Evolutionary conservation across 1,140 invertebrate species (phyloP).

Genomic region (Drosophila suzukii): DNA sequence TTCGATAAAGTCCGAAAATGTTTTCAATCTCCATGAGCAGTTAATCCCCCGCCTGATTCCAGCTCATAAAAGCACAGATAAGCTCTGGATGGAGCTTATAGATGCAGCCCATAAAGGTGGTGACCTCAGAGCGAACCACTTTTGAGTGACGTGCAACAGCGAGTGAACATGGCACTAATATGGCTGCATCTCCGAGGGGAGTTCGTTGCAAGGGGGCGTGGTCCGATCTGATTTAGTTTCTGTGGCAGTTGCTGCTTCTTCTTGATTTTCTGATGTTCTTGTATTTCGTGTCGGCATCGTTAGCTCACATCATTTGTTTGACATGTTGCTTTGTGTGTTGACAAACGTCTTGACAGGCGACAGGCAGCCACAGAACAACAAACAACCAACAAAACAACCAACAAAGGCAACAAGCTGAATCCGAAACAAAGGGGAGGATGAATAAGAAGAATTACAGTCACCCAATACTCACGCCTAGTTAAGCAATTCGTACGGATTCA

Average conservation of each 20-base stretch:
- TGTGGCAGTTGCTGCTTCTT: conserved; percentile 30
- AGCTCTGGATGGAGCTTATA: background rate
- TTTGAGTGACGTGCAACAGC: conserved; percentile 69
- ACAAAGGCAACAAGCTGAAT: conserved; percentile 19
- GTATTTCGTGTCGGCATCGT: conserved; percentile 57
- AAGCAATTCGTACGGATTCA: conserved; percentile 61
- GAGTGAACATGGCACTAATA: conserved; percentile 75
- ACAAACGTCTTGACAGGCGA: conserved; percentile 76
- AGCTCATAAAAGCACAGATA: conserved; percentile 1
- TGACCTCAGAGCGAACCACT: conserved; percentile 28
- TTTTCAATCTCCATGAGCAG: conserved; percentile 5
- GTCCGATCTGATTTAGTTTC: conserved; percentile 46
- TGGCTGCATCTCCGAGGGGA: conserved; percentile 48
- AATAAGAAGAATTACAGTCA: conserved; percentile 46
- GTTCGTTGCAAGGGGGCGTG: conserved; percentile 24
- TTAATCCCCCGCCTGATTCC: conserved; percentile 3
- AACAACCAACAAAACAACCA: conserved; percentile 17
- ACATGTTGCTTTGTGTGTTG: conserved; percentile 68
- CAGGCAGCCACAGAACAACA: conserved; percentile 50
- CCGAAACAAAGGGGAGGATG: conserved; percentile 23
- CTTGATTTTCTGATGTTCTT: conserved; percentile 23
- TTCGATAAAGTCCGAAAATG: background rate
- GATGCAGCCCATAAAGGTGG: background rate
- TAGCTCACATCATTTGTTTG: conserved; percentile 63
- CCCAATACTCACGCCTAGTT: conserved; percentile 68